A percentile compares a stretch with the other conserved stretches of the same genome.
These are phyloP conservation scores for Steatornis caripensis DNA, from an alignment of 2,113 vertebrate genomes.

Conservation along the genomic window DNA sequence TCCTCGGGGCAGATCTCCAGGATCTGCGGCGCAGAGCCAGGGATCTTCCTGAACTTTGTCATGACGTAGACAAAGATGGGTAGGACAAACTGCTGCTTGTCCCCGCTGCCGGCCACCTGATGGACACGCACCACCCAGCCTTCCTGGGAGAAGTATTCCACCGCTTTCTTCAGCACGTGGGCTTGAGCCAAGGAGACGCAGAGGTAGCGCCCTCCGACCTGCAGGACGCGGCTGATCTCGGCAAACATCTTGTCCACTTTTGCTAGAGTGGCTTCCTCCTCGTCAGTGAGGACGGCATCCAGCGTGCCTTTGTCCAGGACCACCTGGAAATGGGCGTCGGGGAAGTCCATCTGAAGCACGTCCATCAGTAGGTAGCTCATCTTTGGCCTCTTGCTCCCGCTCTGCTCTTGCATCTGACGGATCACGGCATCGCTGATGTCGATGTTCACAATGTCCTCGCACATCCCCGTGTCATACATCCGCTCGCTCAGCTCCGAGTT, in stretches of 20 bases:
- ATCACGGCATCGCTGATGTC: slow-evolving; percentile 89
- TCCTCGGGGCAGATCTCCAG: slow-evolving; percentile 89
- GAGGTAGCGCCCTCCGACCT: slow-evolving; percentile 88
- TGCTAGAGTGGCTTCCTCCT: slow-evolving; percentile 76
- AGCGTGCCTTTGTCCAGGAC: slow-evolving; percentile 93
- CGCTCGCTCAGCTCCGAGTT: slow-evolving; percentile 96
- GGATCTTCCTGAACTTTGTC: slow-evolving; percentile 86
- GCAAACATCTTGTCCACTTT: slow-evolving; percentile 82
- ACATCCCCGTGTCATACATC: slow-evolving; percentile 86
- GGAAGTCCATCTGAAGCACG: slow-evolving; percentile 86
- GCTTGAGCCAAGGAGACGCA: slow-evolving; percentile 94
- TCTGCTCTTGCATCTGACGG: slow-evolving; percentile 88
- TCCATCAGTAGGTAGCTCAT: slow-evolving; percentile 88
- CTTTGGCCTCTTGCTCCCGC: slow-evolving; percentile 72
- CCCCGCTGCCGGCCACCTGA: slow-evolving; percentile 71
- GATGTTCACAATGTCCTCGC: slow-evolving; percentile 85
- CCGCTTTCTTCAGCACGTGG: slow-evolving; percentile 82
- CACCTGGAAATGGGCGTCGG: slow-evolving; percentile 82
- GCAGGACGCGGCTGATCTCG: slow-evolving; percentile 86
- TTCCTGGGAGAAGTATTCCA: slow-evolving; percentile 84
- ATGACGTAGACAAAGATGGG: slow-evolving; percentile 90
- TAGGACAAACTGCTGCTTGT: slow-evolving; percentile 77
- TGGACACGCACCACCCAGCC: slow-evolving; percentile 92
- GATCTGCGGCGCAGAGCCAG: slow-evolving; percentile 73
- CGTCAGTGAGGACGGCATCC: slow-evolving; percentile 82